Base-by-base conservation (phyloP, 2,888 invertebrate species). In the Nephrocerus scutellatus region DNA sequence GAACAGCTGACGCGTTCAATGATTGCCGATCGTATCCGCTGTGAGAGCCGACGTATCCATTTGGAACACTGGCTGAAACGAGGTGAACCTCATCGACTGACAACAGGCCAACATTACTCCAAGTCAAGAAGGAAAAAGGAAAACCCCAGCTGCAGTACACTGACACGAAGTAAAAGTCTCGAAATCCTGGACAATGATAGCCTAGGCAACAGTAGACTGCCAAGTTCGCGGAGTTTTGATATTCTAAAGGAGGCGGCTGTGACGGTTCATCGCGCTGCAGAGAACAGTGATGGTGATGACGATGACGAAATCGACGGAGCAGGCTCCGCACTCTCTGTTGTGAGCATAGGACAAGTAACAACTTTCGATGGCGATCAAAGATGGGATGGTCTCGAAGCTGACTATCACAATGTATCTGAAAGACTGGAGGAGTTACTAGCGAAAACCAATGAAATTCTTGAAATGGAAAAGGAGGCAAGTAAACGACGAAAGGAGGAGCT, bases 1-100 rank as follows among this genome's bases (percentile, higher is more conserved):
- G 77, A 81, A 4, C 77, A 81, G 47, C 58, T 84, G 36, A 80
- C 81, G 1, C 75, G 60, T 10, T 60, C 62, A 1, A 63, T 66
- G 57, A 56, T 65, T 23, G 61, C 62, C 23, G 63, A 65, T 47
- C 55, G 62, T 4, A 53, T 62, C 12, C 54, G 62, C 9, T 63
- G 63, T 35, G 65, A 66, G 23, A 79, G 79, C 44, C 72, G 80
- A 33, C 78, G 81, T 42, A 68, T 74, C 36, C 79, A 80, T 57
- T 67, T 85, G 38, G 82, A 82, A 50, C 80, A 82, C 50, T 82
- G 80, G 74, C 55, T 84, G 9, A 75, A 75, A 6, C 69, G 83
- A 51, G 78, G 81, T 25, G 74, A 75, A 48, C 70, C 76, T 54
- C 75, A 75, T 46, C 70, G 80, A 51, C 72, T 78, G 33, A 72